A percentile compares a stretch with the other conserved stretches of the same genome.
Conservation (phyloP, 2,888 invertebrate species). For the Abrostola tripartita region DNA sequence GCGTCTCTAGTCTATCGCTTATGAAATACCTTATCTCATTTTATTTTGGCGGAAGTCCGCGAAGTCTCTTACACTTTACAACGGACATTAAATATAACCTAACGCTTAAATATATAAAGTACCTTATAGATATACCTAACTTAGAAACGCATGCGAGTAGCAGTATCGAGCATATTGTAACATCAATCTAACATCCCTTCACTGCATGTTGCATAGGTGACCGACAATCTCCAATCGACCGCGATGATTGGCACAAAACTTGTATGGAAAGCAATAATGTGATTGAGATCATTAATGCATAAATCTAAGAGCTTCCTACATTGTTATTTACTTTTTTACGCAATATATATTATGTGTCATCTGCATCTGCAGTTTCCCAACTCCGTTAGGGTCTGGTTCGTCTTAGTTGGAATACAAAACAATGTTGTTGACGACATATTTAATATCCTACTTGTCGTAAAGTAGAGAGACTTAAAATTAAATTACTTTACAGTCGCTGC, state of each 20-base stretch:
- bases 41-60: too few relatives aligned
- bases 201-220: slow-evolving; percentile 42
- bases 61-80: too few relatives aligned
- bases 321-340: background rate
- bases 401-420: background rate
- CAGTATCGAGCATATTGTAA: slow-evolving; percentile 24
- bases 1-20: too few relatives aligned
- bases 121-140: slow-evolving; percentile 9
- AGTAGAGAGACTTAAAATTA: background rate
- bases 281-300: slow-evolving; percentile 25
- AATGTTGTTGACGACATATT: slow-evolving; percentile 4
- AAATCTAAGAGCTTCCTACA: slow-evolving; percentile 22
- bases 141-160: slow-evolving; percentile 11
- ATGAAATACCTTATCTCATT: too few relatives aligned
- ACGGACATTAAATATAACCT: too few relatives aligned
- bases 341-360: background rate
- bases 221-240: slow-evolving; percentile 35
- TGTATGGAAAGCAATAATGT: slow-evolving; percentile 17
- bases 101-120: slow-evolving; percentile 12
- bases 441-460: background rate
- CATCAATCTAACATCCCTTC: slow-evolving; percentile 40
- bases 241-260: slow-evolving; percentile 17
- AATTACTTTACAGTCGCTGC: too few relatives aligned
- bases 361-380: background rate
- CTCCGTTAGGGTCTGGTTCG: slow-evolving; percentile 1